Evolutionary conservation across 2,888 invertebrate species (phyloP), one percentile per base, ranked within the genome.

Genomic region (Sarcophaga rosellei): DNA sequence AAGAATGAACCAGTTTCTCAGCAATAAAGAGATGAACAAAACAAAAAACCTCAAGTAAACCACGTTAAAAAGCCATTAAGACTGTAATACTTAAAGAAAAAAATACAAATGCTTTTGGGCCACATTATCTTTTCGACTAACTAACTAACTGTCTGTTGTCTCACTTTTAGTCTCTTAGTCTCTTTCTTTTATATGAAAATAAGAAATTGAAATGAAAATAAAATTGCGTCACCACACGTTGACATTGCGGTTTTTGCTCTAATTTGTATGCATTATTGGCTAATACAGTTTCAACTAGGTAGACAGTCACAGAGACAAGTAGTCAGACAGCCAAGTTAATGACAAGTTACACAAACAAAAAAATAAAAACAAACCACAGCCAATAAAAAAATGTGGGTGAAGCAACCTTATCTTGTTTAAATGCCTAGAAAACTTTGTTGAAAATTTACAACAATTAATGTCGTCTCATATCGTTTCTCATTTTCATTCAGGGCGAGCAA

Each of bases 171-270:
- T 75, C 35, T 35, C 8, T 35, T 35, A 35, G 35, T 75, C 1
- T 75, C 1, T 20, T 57, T 17, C 35, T 59, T 75, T 63, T 1
- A 47, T 65, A 76, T 65, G 65, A 21, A 76, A 75, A 66, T 20
- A 21, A 76, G 72, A 76, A 72, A 57, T 35, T 59, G 25, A 12
- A 25, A 53, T 59, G 23, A 65, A 47, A 65, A 63, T 10, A 57
- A 76, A 76, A 85, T 85, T 87, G 85, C 87, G 85, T 87, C 87
- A 85, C 87, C 87, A 74, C 87, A 87, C 74, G 72, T 85, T 87
- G 87, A 83, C 87, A 85, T 87, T 87, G 87, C 77, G 81, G 86
- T 77, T 81, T 79, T 65, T 86, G 86, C 86, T 86, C 86, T 86
- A 86, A 86, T 86, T 86, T 84, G 84, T 86, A 86, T 86, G 86